Conservation (phyloP, 2,797 vertebrate species). For the Acrossocheilus fasciatus region DNA sequence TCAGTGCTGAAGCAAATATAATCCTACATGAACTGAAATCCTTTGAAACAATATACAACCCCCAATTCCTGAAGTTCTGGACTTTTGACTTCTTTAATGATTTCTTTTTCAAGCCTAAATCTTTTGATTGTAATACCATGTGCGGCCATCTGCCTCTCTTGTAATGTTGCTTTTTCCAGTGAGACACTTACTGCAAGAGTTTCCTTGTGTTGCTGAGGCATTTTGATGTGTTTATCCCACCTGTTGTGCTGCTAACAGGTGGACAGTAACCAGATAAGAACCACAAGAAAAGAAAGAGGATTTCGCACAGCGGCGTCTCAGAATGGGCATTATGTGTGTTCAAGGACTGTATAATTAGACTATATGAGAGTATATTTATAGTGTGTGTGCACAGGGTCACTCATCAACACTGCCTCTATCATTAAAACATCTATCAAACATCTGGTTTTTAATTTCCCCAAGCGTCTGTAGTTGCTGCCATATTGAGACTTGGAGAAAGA, state of each 20-base stretch:
- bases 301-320: neutral
- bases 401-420: neutral
- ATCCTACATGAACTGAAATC: constrained; percentile 79
- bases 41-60: constrained; percentile 71
- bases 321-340: constrained; percentile 18
- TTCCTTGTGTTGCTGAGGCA: constrained; percentile 66
- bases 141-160: constrained; percentile 50
- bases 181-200: constrained; percentile 37
- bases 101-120: constrained; percentile 8
- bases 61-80: constrained; percentile 63
- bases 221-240: constrained; percentile 68
- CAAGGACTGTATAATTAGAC: neutral
- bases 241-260: constrained; percentile 67
- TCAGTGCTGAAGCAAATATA: constrained; percentile 78
- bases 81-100: neutral
- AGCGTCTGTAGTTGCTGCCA: neutral
- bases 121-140: constrained; percentile 13
- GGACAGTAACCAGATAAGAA: constrained; percentile 16
- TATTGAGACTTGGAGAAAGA: neutral
- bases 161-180: constrained; percentile 53
- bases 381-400: neutral
- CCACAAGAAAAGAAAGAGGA: constrained; percentile 13
- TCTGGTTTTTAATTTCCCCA: neutral
- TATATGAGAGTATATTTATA: neutral
- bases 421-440: constrained; percentile 10